Evolutionary conservation across 2,113 vertebrate species (phyloP), one percentile per base, ranked within the genome.

Genomic region (Ploceus nigricollis): DNA sequence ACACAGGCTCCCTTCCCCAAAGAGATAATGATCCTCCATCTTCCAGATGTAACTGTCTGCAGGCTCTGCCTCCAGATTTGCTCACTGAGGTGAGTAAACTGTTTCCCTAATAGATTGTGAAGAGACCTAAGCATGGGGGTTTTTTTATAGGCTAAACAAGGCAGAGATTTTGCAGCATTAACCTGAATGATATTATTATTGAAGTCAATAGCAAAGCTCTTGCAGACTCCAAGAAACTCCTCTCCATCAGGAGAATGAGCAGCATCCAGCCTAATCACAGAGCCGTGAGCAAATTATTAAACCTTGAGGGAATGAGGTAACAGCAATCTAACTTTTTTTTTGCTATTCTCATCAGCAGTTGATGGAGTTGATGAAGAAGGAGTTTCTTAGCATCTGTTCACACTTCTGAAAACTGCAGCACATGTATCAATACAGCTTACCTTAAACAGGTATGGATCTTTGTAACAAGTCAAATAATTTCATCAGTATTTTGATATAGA

Each of bases 131-230:
- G 60, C 33, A 56, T 44, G 17, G 5, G 3, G 6, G 0, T 18
- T 23, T 65, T 80, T 89, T 86, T 50, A 64, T 27, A 56, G 35
- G 58, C 64, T 91, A 82, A 93, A 83, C 42, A 91, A 90, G 75
- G 42, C 63, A 68, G 85, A 86, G 60, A 64, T 90, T 88, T 87
- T 92, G 61, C 80, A 89, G 65, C 58, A 76, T 82, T 90, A 86
- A 66, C 51, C 61, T 64, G 31, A 84, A 72, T 50, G 53, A 28
- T 81, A 31, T 53, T 77, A 45, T 44, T 91, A 63, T 3, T 82
- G 61, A 91, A 91, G 72, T 68, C 61, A 79, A 91, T 8, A 87
- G 77, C 69, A 94, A 91, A 87, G 70, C 60, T 93, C 68, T 73
- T 80, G 44, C 37, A 40, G 90, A 57, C 31, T 88, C 44, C 54